A percentile compares a stretch with the other conserved stretches of the same genome.
Conservation (phyloP, 2,888 invertebrate genomes). For the Bombylius discolor region DNA sequence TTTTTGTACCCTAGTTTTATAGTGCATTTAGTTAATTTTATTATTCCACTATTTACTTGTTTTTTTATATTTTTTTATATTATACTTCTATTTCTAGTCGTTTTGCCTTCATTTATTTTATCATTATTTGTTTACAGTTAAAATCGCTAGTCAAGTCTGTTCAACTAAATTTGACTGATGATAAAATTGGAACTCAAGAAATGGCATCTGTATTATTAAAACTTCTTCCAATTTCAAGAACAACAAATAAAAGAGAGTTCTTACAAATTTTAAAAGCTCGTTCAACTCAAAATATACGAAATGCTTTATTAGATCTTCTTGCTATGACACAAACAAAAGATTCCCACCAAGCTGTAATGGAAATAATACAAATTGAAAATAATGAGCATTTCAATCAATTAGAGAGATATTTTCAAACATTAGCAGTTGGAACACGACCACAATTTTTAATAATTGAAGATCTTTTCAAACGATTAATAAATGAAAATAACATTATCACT, state of each 20-base stretch:
- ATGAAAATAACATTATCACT: slow-evolving; percentile 31
- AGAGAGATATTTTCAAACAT: slow-evolving; percentile 62
- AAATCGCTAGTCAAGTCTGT: slow-evolving; percentile 41
- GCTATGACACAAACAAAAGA: slow-evolving; percentile 56
- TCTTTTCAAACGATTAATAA: slow-evolving; percentile 19
- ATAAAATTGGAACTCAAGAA: slow-evolving; percentile 47
- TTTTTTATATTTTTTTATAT: neutral
- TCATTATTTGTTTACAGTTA: slow-evolving; percentile 35
- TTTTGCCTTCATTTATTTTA: neutral
- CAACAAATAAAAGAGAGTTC: slow-evolving; percentile 43
- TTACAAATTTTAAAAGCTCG: slow-evolving; percentile 36
- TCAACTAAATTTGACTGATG: slow-evolving; percentile 40
- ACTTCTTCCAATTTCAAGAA: slow-evolving; percentile 47
- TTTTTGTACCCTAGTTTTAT: no score
- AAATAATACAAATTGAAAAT: slow-evolving; percentile 43
- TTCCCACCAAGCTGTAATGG: slow-evolving; percentile 55
- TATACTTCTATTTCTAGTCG: neutral
- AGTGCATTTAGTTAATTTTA: no score
- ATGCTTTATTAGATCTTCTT: slow-evolving; percentile 54
- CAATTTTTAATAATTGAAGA: slow-evolving; percentile 39
- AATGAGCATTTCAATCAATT: slow-evolving; percentile 40
- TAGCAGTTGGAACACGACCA: slow-evolving; percentile 55
- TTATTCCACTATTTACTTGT: neutral
- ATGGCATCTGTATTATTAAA: slow-evolving; percentile 52
- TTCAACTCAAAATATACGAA: slow-evolving; percentile 27